Conservation (phyloP, 2,888 invertebrate species). For the Dorcus parallelipipedus region DNA sequence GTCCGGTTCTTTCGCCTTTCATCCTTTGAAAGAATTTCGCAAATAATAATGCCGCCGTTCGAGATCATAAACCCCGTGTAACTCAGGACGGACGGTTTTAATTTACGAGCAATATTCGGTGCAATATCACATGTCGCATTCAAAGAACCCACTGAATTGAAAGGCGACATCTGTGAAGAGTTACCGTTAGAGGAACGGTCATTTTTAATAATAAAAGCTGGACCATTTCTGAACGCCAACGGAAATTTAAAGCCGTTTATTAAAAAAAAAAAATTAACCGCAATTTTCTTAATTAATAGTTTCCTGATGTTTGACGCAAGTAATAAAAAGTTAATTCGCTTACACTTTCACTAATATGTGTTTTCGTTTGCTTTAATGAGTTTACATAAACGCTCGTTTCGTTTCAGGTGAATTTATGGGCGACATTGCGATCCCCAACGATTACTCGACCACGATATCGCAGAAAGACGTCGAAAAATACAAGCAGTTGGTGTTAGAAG, state of each 20-base stretch:
- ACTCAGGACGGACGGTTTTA: too few species aligned
- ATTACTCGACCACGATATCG: constrained; percentile 27
- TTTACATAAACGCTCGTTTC: constrained; percentile 20
- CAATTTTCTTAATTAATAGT: not conserved
- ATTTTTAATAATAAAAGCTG: not conserved
- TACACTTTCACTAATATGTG: too few species aligned
- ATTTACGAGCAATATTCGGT: too few species aligned
- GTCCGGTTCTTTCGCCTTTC: too few species aligned
- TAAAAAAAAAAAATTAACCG: too few species aligned
- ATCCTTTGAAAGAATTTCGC: too few species aligned
- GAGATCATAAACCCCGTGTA: too few species aligned
- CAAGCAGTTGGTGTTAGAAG: constrained; percentile 79
- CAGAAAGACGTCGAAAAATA: constrained; percentile 69
- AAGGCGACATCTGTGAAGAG: too few species aligned
- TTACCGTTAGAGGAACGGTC: too few species aligned
- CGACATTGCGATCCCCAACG: constrained; percentile 72
- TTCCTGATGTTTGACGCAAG: not conserved
- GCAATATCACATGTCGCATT: too few species aligned
- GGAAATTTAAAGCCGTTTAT: not conserved
- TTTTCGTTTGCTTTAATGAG: not conserved
- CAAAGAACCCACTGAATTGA: too few species aligned
- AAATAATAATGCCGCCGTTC: too few species aligned
- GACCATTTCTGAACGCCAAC: not conserved
- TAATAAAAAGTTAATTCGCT: not conserved
- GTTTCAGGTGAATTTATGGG: constrained; percentile 76